Evolutionary conservation across 2,888 invertebrate species (phyloP), one percentile per base, ranked within the genome.

Genomic region (Trichogramma evanescens): DNA sequence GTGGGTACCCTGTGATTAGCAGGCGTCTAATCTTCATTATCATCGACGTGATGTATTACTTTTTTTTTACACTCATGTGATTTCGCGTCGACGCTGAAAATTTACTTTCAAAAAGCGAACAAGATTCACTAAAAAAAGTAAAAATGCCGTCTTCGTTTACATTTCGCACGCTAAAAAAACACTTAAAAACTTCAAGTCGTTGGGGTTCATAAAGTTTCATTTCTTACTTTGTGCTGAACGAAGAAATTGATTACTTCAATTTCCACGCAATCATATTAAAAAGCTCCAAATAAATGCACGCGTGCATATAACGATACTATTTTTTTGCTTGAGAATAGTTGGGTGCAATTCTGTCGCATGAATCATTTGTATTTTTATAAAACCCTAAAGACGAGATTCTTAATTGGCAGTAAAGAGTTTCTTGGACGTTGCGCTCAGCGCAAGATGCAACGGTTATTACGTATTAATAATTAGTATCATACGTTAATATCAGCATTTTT

Each of bases 391-490:
- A 63, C 65, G 64, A 67, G 69, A 70, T 63, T 68, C 71, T 69
- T 74, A 75, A 72, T 72, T 77, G 76, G 76, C 77, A 77, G 77
- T 76, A 74, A 69, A 74, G 70, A 70, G 68, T 74, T 61, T 58
- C 61, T 26, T 26, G 73, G 74, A 77, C 74, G 66, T 75, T 76
- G 76, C 77, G 74, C 74, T 72, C 74, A 74, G 76, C 76, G 76
- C 76, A 75, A 77, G 66, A 69, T 72, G 72, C 69, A 68, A 57
- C 44, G n/a, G 45, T 8, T 45, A 45, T 45, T 9, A 26, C 26
- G 26, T 26, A 26, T 26, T 26, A 26, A 26, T 26, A 26, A 2
- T 26, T 26, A 26, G 26, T 26, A 26, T 26, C 26, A 26, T 26
- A 26, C 26, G 53, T 59, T 56, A 49, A 10, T 41, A 59, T 52